Conservation (phyloP, 2,888 invertebrate genomes). For the Apamea epomidion region DNA sequence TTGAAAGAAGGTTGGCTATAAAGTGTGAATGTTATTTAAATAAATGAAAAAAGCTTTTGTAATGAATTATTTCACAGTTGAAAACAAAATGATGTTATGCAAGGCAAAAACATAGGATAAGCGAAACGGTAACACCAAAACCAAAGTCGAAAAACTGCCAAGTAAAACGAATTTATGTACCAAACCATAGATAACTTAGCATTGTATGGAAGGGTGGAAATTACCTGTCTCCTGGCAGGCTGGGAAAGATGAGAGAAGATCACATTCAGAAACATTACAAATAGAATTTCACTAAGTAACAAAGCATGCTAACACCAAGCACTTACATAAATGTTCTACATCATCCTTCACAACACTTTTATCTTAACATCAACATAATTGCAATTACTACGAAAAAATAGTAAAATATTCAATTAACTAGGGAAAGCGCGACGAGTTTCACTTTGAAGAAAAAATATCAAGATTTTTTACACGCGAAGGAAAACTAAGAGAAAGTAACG, state of each 20-base stretch:
- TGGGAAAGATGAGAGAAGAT: slow-evolving; percentile 90
- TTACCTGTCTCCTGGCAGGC: slow-evolving; percentile 91
- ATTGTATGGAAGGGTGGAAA: slow-evolving; percentile 69
- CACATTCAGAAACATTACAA: slow-evolving; percentile 90
- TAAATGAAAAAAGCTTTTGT: slow-evolving; percentile 15
- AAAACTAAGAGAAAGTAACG: slow-evolving; percentile 83
- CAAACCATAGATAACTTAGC: slow-evolving; percentile 65
- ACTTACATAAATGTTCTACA: slow-evolving; percentile 75
- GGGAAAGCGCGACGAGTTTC: slow-evolving; percentile 87
- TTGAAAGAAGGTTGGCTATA: not conserved
- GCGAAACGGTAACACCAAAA: slow-evolving; percentile 59
- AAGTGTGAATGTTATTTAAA: slow-evolving; percentile 14
- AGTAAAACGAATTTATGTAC: slow-evolving; percentile 51
- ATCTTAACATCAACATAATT: slow-evolving; percentile 80
- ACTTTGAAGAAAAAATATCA: slow-evolving; percentile 86
- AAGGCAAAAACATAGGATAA: slow-evolving; percentile 40
- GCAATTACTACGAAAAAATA: slow-evolving; percentile 84
- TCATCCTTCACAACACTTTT: slow-evolving; percentile 75
- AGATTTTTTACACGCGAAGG: slow-evolving; percentile 90
- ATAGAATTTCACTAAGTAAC: slow-evolving; percentile 84
- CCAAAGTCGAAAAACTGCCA: slow-evolving; percentile 57
- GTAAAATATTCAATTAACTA: slow-evolving; percentile 86
- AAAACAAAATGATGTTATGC: slow-evolving; percentile 18
- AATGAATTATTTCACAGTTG: slow-evolving; percentile 8
- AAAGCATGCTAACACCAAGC: slow-evolving; percentile 82